phyloP scores from a whole-genome alignment of 1,140 invertebrate species.

The Sipha flava region DNA sequence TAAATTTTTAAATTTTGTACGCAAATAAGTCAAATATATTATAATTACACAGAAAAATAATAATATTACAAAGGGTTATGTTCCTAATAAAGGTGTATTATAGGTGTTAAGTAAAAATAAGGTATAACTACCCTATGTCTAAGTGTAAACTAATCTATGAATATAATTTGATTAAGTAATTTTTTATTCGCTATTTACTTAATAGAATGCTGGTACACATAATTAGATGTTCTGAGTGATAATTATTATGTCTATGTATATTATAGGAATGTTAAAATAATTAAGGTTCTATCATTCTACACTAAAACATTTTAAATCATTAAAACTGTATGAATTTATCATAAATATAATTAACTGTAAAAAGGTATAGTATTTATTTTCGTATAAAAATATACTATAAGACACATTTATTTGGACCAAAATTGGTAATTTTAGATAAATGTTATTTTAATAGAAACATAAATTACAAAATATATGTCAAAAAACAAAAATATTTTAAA shows the following conservation, averaged over 20 bases:
- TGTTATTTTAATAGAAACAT: not conserved
- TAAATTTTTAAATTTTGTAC: not conserved
- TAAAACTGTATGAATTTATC: not conserved
- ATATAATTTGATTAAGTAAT: not conserved
- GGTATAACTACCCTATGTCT: not conserved
- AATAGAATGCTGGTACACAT: not conserved
- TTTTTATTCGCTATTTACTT: not conserved
- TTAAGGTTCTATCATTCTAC: not conserved
- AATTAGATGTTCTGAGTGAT: not conserved
- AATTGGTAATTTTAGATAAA: not conserved
- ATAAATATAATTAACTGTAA: not conserved
- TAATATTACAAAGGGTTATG: no score
- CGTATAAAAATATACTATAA: constrained; percentile 10
- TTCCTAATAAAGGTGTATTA: not conserved
- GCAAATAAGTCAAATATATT: not conserved
- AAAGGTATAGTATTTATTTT: not conserved
- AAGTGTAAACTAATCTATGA: not conserved
- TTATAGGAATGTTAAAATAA: not conserved
- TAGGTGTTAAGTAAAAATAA: not conserved
- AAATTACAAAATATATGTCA: not conserved
- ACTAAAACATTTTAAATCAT: not conserved
- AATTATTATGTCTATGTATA: not conserved
- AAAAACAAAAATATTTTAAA: not conserved
- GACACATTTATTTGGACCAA: not conserved
- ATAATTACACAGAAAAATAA: not conserved